Evolutionary conservation across 2,888 invertebrate species (phyloP).

Genomic region (Microplitis deprimator): DNA sequence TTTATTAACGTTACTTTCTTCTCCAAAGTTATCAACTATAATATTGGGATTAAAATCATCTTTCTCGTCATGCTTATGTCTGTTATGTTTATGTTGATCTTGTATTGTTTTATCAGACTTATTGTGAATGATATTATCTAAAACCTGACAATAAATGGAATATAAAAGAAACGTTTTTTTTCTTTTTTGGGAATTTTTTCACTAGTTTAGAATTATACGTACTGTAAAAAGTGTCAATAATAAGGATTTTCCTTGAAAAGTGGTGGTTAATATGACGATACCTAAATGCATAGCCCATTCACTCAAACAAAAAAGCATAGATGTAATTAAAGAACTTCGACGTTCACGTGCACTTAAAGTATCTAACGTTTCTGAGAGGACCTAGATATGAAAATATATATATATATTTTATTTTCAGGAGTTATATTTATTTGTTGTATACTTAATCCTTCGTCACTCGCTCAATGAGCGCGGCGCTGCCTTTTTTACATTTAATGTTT

Average conservation of each 20-base stretch:
- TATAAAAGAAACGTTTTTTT: conserved; percentile 22
- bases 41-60: conserved; percentile 82
- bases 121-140: conserved; percentile 67
- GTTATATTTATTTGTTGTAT: background rate
- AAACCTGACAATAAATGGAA: conserved; percentile 56
- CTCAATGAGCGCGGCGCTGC: no score
- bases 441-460: no score
- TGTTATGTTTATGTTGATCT: conserved; percentile 54
- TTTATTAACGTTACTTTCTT: conserved; percentile 69
- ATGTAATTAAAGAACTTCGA: conserved; percentile 78
- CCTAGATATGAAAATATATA: conserved; percentile 61
- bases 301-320: conserved; percentile 89
- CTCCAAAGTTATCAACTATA: conserved; percentile 78
- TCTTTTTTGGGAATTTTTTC: conserved; percentile 11
- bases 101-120: conserved; percentile 55
- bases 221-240: conserved; percentile 84
- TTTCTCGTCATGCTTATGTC: conserved; percentile 71
- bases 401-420: background rate
- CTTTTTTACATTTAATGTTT: no score
- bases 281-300: conserved; percentile 95
- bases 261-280: conserved; percentile 76
- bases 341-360: conserved; percentile 72
- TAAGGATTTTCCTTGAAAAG: conserved; percentile 73
- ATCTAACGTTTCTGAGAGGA: conserved; percentile 73
- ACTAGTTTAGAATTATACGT: conserved; percentile 45